A percentile compares a stretch with the other conserved stretches of the same genome.
Evolutionary conservation across 2,797 vertebrate genomes (phyloP).

Genomic region (Arvicola amphibius): DNA sequence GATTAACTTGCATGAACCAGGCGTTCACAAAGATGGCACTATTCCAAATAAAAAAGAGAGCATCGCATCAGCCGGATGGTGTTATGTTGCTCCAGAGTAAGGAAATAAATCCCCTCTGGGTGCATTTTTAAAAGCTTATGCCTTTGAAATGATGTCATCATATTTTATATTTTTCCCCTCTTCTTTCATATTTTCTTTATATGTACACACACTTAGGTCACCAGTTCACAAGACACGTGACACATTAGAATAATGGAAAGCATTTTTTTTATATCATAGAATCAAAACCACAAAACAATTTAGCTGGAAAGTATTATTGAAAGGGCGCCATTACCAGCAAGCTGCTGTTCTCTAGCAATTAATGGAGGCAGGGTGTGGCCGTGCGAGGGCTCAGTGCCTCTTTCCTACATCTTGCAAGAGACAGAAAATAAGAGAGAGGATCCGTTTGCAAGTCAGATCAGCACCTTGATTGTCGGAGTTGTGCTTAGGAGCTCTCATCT

Average conservation of each 20-base stretch:
- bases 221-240: constrained; percentile 93
- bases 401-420: constrained; percentile 80
- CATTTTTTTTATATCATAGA: constrained; percentile 96
- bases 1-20: constrained; percentile 99
- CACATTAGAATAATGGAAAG: constrained; percentile 99
- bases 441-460: constrained; percentile 68
- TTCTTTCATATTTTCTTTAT: constrained; percentile 91
- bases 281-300: constrained; percentile 99
- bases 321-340: constrained; percentile 95
- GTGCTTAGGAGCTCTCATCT: constrained; percentile 18
- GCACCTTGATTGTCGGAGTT: constrained; percentile 46
- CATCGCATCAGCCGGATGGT: constrained; percentile 98
- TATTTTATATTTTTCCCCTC: constrained; percentile 94
- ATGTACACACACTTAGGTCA: constrained; percentile 93
- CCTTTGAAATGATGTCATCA: constrained; percentile 99
- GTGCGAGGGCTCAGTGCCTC: constrained; percentile 83
- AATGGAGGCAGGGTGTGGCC: constrained; percentile 96
- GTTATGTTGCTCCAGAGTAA: constrained; percentile 99
- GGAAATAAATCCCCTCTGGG: constrained; percentile 99
- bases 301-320: constrained; percentile 97
- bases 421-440: constrained; percentile 82
- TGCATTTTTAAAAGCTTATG: constrained; percentile 99
- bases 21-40: constrained; percentile 99
- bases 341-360: constrained; percentile 91
- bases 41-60: constrained; percentile 97